Percentiles rank a stretch among this genome's conserved stretches.
phyloP scores from a whole-genome alignment of 2,113 vertebrate genomes.

The Ginglymostoma cirratum region DNA sequence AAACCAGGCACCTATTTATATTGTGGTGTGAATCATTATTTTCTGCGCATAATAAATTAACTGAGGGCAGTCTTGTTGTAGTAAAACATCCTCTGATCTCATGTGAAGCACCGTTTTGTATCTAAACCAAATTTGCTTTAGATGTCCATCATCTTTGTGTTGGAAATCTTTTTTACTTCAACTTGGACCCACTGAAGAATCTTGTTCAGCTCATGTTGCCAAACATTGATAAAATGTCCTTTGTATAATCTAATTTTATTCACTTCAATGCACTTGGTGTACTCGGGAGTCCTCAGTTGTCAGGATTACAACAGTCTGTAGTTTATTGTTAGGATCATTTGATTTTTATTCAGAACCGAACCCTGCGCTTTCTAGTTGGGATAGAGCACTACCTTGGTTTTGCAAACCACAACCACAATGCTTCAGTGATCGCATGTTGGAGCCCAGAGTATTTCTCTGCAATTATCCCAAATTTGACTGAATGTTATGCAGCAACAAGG shows the following conservation, averaged over 20 bases:
- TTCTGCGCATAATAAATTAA: background rate
- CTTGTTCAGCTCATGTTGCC: background rate
- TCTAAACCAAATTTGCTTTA: background rate
- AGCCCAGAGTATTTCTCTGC: background rate
- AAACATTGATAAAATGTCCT: background rate
- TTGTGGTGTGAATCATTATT: background rate
- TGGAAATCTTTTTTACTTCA: background rate
- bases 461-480: background rate
- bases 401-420: background rate
- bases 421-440: background rate
- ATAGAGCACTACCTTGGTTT: background rate
- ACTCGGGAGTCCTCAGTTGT: background rate
- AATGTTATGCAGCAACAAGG: background rate
- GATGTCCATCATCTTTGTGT: background rate
- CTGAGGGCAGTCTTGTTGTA: background rate
- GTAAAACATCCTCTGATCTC: background rate
- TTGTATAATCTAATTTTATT: background rate
- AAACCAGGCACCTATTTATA: background rate
- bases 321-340: background rate
- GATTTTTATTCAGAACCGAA: background rate
- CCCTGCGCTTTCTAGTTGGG: background rate
- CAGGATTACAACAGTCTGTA: background rate
- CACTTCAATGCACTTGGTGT: background rate
- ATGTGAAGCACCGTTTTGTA: background rate
- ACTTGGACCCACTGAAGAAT: background rate